A percentile compares a stretch with the other conserved stretches of the same genome.
Conservation (phyloP, 2,797 vertebrate genomes). For the Diplodus puntazzo region DNA sequence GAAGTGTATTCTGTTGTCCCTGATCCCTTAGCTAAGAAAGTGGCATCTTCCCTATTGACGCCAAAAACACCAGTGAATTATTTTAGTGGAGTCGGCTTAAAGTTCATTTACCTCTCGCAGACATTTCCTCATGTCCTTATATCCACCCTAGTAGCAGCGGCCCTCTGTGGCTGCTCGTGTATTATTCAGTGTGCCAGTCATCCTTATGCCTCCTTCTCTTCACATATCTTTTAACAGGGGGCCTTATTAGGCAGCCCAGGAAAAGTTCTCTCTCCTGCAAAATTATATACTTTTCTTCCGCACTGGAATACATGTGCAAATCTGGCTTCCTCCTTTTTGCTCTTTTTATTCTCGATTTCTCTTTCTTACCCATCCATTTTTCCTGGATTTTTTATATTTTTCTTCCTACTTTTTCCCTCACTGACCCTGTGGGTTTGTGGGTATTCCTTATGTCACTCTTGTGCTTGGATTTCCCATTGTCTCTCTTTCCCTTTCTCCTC, state of each 20-base stretch:
- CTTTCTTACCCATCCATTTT: neutral
- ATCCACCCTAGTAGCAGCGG: constrained; percentile 36
- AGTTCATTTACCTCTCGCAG: constrained; percentile 41
- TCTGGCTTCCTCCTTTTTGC: constrained; percentile 5
- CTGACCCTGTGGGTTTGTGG: constrained; percentile 6
- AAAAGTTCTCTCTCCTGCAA: constrained; percentile 39
- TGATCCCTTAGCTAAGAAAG: neutral
- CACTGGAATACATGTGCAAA: constrained; percentile 38
- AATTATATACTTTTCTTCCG: constrained; percentile 48
- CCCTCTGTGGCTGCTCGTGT: constrained; percentile 52
- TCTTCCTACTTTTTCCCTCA: neutral
- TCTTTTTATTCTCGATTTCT: neutral
- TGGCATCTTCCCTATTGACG: constrained; percentile 14
- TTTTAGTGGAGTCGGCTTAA: constrained; percentile 26
- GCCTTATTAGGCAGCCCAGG: constrained; percentile 68
- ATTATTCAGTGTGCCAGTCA: constrained; percentile 71
- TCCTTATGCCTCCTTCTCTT: constrained; percentile 55
- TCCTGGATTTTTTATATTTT: neutral
- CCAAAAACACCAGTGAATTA: constrained; percentile 31
- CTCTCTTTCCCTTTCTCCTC: constrained; percentile 16
- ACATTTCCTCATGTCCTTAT: constrained; percentile 46
- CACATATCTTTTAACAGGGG: constrained; percentile 69
- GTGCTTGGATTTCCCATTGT: constrained; percentile 19
- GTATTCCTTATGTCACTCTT: constrained; percentile 16
- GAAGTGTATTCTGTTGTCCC: constrained; percentile 7